These are phyloP conservation scores for Euclidia mi DNA, from an alignment of 2,888 invertebrate genomes.

Conservation along the genomic window DNA sequence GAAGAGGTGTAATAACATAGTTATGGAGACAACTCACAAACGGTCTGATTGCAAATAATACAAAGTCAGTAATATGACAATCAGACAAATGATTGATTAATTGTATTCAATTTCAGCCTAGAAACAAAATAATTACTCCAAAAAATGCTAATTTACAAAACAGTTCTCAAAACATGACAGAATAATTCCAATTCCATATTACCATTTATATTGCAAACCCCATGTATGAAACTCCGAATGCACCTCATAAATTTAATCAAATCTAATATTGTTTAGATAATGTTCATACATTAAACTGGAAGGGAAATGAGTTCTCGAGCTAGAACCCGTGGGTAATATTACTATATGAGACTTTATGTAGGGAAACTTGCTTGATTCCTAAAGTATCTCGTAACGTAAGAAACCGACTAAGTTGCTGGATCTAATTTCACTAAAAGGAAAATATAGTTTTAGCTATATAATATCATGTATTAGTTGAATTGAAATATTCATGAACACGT, in stretches of 20 bases:
- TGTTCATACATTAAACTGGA: constrained; percentile 41
- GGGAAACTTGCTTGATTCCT: constrained; percentile 54
- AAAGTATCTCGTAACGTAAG: constrained; percentile 57
- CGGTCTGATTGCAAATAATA: too few relatives aligned
- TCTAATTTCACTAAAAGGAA: constrained; percentile 54
- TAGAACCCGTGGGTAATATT: constrained; percentile 60
- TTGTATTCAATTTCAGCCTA: too few relatives aligned
- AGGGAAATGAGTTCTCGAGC: constrained; percentile 50
- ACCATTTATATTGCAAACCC: not conserved
- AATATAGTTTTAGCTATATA: constrained; percentile 49
- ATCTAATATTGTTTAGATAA: constrained; percentile 29
- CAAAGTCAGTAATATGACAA: too few relatives aligned
- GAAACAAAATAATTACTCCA: too few relatives aligned
- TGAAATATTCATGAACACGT: constrained; percentile 38
- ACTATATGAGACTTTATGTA: constrained; percentile 53
- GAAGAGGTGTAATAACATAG: too few relatives aligned
- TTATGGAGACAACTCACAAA: too few relatives aligned
- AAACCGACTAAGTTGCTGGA: constrained; percentile 38
- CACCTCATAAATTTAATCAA: constrained; percentile 15
- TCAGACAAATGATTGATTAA: too few relatives aligned
- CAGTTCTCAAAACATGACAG: too few relatives aligned
- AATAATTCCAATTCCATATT: too few relatives aligned
- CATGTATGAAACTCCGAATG: not conserved
- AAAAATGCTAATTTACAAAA: too few relatives aligned
- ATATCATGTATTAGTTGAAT: constrained; percentile 33